These are phyloP conservation scores for Lordiphosa fenestrarum DNA, from an alignment of 2,888 invertebrate species.

Conservation along the genomic window DNA sequence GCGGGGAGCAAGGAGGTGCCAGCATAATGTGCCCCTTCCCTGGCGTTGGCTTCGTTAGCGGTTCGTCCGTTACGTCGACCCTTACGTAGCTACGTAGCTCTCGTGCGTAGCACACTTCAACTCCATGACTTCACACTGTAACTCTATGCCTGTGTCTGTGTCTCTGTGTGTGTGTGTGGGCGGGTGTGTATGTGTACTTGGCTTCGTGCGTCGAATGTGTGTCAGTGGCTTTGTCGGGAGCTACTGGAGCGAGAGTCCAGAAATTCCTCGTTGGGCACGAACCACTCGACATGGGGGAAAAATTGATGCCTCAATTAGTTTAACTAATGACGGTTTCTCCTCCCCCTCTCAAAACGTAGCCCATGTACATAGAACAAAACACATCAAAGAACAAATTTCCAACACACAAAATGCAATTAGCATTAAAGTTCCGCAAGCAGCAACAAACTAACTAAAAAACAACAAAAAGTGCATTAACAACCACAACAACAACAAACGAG, in stretches of 20 bases:
- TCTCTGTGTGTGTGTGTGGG: slow-evolving; percentile 7
- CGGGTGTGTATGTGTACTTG: slow-evolving; percentile 28
- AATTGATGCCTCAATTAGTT: slow-evolving; percentile 40
- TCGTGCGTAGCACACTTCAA: slow-evolving; percentile 49
- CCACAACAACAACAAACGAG: neutral
- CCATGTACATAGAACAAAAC: slow-evolving; percentile 64
- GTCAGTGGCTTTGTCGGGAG: slow-evolving; percentile 62
- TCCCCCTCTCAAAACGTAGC: slow-evolving; percentile 32
- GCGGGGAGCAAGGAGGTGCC: slow-evolving; percentile 26
- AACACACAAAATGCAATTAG: slow-evolving; percentile 42
- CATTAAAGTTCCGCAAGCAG: slow-evolving; percentile 22
- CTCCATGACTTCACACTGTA: slow-evolving; percentile 36
- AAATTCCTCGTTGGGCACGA: slow-evolving; percentile 69
- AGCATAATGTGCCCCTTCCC: slow-evolving; percentile 48
- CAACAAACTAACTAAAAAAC: slow-evolving; percentile 23
- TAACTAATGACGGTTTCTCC: slow-evolving; percentile 26
- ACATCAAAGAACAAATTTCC: slow-evolving; percentile 17
- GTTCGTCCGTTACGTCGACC: slow-evolving; percentile 42
- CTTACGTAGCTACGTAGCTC: slow-evolving; percentile 32
- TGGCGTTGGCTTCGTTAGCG: slow-evolving; percentile 58
- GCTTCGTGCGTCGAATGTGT: slow-evolving; percentile 60
- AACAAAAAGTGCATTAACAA: neutral
- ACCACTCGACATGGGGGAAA: slow-evolving; percentile 40
- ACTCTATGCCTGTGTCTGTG: slow-evolving; percentile 12
- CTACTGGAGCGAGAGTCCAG: slow-evolving; percentile 24